Evolutionary conservation across 2,797 vertebrate genomes (phyloP), one percentile per base, ranked within the genome.

Genomic region (Lagothrix lagotricha): DNA sequence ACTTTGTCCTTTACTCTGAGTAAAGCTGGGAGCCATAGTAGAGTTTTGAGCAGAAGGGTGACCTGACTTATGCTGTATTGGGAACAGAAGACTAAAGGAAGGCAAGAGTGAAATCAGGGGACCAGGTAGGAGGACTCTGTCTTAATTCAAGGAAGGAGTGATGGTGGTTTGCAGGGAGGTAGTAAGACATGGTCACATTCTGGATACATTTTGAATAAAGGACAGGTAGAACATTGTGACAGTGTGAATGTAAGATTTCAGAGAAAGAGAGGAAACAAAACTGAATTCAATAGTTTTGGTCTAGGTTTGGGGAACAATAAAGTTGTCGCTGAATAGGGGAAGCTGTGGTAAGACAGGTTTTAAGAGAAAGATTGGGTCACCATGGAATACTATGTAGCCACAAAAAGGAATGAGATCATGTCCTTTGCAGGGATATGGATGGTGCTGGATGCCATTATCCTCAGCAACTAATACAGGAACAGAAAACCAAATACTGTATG

Each of bases 21-120:
- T 41, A 46, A 76, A 83, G 26, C 26, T 46, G 1, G 41, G 36
- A 58, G 22, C 44, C 33, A 14, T 5, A 1, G 10, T 3, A 50
- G 39, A 14, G 15, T 77, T 91, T 26, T 39, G n/a, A 41, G 36
- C 24, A 44, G 52, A 61, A 6, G 33, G 79, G 44, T 73, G 54
- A 4, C 30, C 54, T 67, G 24, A 52, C 46, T 36, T 44, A 8
- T 0, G 13, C 4, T 22, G 24, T 26, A 8, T 11, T 8, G 4
- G 24, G 33, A 48, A 20, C 4, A 64, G 28, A 57, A 46, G 50
- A 54, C 14, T 11, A 0, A 19, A 46, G 61, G 17, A 57, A 11
- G 0, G 2, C 48, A 46, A 48, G 19, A 20, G 7, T 39, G 4
- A 19, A 54, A 41, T 4, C 48, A 44, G 14, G 39, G 11, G 12